Evolutionary conservation across 1,140 invertebrate genomes (phyloP).

Genomic region (Sycophaga agraensis): DNA sequence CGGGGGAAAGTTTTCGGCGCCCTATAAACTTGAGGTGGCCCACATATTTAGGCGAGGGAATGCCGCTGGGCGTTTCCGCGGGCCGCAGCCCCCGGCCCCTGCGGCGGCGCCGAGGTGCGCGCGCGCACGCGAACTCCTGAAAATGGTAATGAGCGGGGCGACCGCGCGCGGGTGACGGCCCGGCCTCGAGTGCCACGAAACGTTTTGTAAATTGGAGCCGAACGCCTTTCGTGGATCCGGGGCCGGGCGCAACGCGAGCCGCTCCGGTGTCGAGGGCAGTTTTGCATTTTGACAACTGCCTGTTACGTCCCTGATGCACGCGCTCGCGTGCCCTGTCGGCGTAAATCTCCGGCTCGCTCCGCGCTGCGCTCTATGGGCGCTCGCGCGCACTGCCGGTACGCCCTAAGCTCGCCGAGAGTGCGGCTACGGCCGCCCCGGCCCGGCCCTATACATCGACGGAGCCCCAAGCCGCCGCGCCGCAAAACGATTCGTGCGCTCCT

Average conservation of each 20-base stretch:
- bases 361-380: too few relatives aligned
- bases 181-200: slow-evolving; percentile 12
- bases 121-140: neutral
- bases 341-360: slow-evolving; percentile 46
- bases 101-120: too few relatives aligned
- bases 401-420: too few relatives aligned
- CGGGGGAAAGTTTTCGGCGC: too few relatives aligned
- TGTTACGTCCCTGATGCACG: slow-evolving; percentile 43
- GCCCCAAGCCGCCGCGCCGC: too few relatives aligned
- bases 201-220: slow-evolving; percentile 27
- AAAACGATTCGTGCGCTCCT: too few relatives aligned
- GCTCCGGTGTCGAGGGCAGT: slow-evolving; percentile 28
- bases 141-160: slow-evolving; percentile 24
- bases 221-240: slow-evolving; percentile 3
- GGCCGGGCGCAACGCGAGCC: neutral
- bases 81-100: too few relatives aligned
- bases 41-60: slow-evolving; percentile 20
- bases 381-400: too few relatives aligned
- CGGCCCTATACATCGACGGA: too few relatives aligned
- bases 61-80: too few relatives aligned
- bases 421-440: too few relatives aligned
- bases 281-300: slow-evolving; percentile 49
- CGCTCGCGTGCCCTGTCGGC: slow-evolving; percentile 37
- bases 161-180: too few relatives aligned
- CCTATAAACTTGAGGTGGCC: slow-evolving; percentile 12